A percentile compares a stretch with the other conserved stretches of the same genome.
phyloP scores from a whole-genome alignment of 1,140 invertebrate genomes.

The Bicyclus anynana region DNA sequence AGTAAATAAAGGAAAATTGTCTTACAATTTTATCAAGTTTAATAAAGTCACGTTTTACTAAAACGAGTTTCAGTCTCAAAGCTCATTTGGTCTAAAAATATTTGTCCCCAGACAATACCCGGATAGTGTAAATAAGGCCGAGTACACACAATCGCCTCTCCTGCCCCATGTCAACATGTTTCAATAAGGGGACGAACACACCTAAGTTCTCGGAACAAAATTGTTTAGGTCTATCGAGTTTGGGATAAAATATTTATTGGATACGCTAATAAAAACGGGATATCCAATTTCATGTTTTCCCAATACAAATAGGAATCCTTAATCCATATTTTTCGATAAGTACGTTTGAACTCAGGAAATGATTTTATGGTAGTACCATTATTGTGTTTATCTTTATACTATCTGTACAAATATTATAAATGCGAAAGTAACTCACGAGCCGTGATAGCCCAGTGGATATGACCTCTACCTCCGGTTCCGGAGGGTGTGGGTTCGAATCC shows the following conservation, averaged over 20 bases:
- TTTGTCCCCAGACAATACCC: slow-evolving; percentile 21
- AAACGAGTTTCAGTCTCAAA: slow-evolving; percentile 5
- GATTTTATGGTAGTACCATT: not conserved
- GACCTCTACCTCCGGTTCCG: no score
- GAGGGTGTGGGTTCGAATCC: no score
- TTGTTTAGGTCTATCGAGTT: slow-evolving; percentile 16
- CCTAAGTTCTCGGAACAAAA: slow-evolving; percentile 11
- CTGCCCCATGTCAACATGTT: slow-evolving; percentile 23
- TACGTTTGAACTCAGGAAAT: not conserved
- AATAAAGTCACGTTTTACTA: not conserved
- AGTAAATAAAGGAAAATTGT: no score
- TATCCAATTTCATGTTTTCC: slow-evolving; percentile 14
- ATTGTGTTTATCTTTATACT: no score
- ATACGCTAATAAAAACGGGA: slow-evolving; percentile 14
- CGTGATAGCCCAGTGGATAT: no score
- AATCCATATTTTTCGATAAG: not conserved
- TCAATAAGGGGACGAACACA: slow-evolving; percentile 24
- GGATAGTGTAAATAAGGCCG: slow-evolving; percentile 34
- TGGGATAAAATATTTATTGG: slow-evolving; percentile 22
- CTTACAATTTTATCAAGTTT: not conserved
- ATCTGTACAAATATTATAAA: no score
- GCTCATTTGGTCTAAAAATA: slow-evolving; percentile 10
- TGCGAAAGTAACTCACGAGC: no score
- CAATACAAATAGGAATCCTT: not conserved
- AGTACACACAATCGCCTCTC: slow-evolving; percentile 33